Conservation (phyloP, 2,113 vertebrate genomes). For the Protobothrops flavoviridis region DNA sequence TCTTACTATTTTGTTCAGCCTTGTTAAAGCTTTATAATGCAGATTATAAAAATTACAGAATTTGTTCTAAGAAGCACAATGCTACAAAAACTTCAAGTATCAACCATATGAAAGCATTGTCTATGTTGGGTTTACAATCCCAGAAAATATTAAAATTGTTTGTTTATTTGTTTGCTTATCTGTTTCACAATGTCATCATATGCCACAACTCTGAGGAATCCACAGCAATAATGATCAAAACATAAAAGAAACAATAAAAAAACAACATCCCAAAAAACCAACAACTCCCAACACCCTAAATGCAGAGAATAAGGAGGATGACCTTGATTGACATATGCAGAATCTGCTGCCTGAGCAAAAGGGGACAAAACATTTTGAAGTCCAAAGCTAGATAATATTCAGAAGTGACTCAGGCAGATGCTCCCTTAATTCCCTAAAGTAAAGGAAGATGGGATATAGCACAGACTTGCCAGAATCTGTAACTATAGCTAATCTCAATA, state of each 20-base stretch:
- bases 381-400: neutral
- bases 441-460: neutral
- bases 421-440: neutral
- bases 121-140: neutral
- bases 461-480: neutral
- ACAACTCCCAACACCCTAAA: neutral
- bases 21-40: neutral
- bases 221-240: neutral
- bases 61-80: slow-evolving; percentile 4
- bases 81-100: slow-evolving; percentile 3
- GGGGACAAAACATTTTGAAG: neutral
- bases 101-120: neutral
- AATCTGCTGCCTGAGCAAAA: neutral
- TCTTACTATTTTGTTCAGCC: slow-evolving; percentile 8
- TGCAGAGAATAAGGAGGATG: neutral
- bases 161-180: neutral
- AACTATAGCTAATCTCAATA: neutral
- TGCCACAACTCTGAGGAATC: neutral
- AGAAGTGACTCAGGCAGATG: neutral
- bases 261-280: neutral
- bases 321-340: neutral
- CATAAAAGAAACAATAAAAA: neutral
- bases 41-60: neutral
- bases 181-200: neutral
- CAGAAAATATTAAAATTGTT: neutral